Base-by-base conservation (phyloP, 2,888 invertebrate species). In the Drosophila nr. perissopoda region DNA sequence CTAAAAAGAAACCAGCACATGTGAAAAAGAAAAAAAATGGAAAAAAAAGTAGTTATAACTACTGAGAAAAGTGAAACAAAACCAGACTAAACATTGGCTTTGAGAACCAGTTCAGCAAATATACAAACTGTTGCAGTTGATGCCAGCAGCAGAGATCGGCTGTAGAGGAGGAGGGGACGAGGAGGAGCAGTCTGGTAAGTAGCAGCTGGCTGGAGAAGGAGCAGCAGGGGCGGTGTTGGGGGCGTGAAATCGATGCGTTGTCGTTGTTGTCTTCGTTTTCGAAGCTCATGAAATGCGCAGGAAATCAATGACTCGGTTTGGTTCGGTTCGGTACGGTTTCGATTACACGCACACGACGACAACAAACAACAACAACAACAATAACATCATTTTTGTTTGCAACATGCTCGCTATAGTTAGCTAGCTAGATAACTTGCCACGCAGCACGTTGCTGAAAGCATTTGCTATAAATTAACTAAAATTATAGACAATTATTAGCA, bases 251-350 rank as follows among this genome's bases (percentile, higher is more conserved):
- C 86, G 83, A 87, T 87, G 90, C 89, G 82, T 85, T 76, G 76
- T 72, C 70, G 60, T 63, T 59, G 70, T 75, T 45, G 56, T 56
- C 71, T 69, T 79, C 73, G 53, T 78, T 73, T 73, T 84, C 71
- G 87, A 85, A 87, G 81, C 89, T 87, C 89, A 81, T 87, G 82
- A 86, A 86, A 80, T 87, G 91, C 82, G 83, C 85, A 91, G 91
- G 90, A 91, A 91, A 91, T 91, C 91, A 89, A 91, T 91, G 91
- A 87, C 89, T 91, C 85, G 91, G 87, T 89, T 89, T 82, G 76
- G 48, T 69, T 74, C 57, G 60, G 91, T 91, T 90, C 33, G 16
- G 33, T 52, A 31, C 82, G 69, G 91, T 91, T 90, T 91, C 91
- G 87, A 91, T 91, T 91, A 91, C 91, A 91, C 78, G 80, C 88